Percentiles rank a stretch among this genome's conserved stretches.
These are phyloP conservation scores for Enteromius radiatus DNA, from an alignment of 2,797 vertebrate genomes.

Conservation along the genomic window DNA sequence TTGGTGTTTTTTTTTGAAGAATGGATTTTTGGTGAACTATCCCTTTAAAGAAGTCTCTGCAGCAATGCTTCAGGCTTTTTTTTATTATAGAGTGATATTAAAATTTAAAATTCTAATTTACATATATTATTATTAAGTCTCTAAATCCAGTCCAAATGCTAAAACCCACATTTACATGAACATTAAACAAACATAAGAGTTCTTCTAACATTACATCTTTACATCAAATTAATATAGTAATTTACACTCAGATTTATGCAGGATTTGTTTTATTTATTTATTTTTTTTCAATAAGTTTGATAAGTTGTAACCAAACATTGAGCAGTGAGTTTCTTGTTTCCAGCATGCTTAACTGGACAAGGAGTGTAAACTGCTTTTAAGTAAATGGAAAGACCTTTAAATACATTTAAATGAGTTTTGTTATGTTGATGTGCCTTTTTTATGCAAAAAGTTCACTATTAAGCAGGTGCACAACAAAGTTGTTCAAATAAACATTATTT, in stretches of 20 bases:
- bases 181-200: neutral
- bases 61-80: neutral
- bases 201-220: neutral
- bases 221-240: neutral
- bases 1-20: neutral
- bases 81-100: neutral
- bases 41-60: neutral
- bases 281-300: no score
- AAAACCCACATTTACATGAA: neutral
- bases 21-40: neutral
- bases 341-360: neutral
- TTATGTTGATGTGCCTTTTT: neutral
- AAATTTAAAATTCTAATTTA: no score
- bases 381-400: neutral
- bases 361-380: neutral
- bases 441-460: neutral
- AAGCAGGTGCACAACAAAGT: neutral
- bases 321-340: no score
- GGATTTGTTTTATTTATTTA: no score
- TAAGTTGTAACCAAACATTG: no score
- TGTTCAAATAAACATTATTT: neutral
- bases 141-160: neutral
- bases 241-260: neutral
- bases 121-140: neutral
- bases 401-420: neutral